Evolutionary conservation across 1,140 invertebrate species (phyloP).

Genomic region (Drosophila pallidifrons): DNA sequence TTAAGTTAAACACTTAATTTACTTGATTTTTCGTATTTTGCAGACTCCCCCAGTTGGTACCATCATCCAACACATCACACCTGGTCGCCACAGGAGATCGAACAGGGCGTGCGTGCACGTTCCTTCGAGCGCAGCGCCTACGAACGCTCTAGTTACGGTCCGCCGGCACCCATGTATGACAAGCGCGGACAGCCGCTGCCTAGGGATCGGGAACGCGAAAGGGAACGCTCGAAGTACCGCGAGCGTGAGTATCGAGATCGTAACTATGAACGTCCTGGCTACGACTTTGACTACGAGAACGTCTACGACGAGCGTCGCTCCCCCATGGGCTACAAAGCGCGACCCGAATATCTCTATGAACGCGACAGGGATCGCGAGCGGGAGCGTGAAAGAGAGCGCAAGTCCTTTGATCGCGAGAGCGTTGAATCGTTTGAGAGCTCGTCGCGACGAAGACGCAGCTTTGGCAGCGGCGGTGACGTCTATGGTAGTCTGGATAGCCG

Average conservation of each 20-base stretch:
- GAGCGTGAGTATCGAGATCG: constrained; percentile 73
- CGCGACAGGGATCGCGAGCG: constrained; percentile 51
- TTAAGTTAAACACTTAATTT: neutral
- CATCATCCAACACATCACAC: constrained; percentile 79
- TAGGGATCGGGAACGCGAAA: constrained; percentile 42
- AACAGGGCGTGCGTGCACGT: constrained; percentile 64
- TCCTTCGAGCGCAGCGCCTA: constrained; percentile 82
- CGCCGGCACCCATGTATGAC: constrained; percentile 78
- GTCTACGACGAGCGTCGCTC: constrained; percentile 79
- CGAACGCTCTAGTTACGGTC: constrained; percentile 81
- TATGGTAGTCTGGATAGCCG: constrained; percentile 82
- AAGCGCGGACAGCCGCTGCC: constrained; percentile 70
- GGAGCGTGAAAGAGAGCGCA: constrained; percentile 59
- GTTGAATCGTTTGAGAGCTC: constrained; percentile 83
- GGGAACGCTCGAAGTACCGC: constrained; percentile 59
- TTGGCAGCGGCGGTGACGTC: constrained; percentile 82
- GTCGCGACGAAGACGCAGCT: constrained; percentile 73
- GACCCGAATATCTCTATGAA: constrained; percentile 73
- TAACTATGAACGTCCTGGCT: constrained; percentile 74
- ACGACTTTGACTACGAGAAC: constrained; percentile 84
- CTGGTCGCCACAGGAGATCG: constrained; percentile 84
- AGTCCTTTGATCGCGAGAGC: constrained; percentile 84
- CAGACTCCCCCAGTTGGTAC: constrained; percentile 84
- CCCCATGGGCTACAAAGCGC: constrained; percentile 68
- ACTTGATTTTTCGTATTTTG: neutral